Conservation (phyloP, 2,113 vertebrate genomes). For the Orthonyx spaldingii region DNA sequence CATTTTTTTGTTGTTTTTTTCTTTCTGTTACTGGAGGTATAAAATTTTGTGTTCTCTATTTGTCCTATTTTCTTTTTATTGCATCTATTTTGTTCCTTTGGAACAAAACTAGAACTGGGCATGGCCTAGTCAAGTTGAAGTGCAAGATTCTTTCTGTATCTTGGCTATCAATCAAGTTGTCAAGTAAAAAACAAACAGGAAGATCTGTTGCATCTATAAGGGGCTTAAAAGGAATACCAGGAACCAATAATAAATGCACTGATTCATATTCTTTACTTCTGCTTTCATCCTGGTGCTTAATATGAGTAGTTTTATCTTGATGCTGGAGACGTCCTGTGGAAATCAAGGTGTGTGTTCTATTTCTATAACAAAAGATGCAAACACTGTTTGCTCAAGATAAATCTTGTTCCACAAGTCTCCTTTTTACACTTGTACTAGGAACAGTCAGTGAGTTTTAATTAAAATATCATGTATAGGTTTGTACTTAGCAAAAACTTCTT, state of each 20-base stretch:
- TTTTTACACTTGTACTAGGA: neutral
- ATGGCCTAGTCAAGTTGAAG: neutral
- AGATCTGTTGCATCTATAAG: neutral
- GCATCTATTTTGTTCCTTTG: neutral
- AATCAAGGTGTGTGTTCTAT: constrained; percentile 26
- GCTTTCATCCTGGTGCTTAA: constrained; percentile 18
- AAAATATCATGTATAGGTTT: neutral
- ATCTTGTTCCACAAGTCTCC: neutral
- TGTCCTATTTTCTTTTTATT: neutral
- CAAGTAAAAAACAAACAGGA: neutral
- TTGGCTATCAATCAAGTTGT: neutral
- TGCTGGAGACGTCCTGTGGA: neutral
- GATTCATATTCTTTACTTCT: neutral
- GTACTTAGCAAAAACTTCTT: neutral
- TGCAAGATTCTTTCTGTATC: neutral
- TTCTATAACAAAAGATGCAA: constrained; percentile 15
- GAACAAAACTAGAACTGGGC: neutral
- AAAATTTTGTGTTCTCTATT: neutral
- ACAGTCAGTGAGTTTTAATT: neutral
- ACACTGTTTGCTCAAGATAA: neutral
- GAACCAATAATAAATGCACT: neutral
- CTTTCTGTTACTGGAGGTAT: neutral
- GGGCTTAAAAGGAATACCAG: neutral
- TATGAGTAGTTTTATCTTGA: neutral
- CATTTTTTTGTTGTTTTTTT: neutral